phyloP scores from a whole-genome alignment of 2,797 vertebrate species.

The Xenentodon cancila region DNA sequence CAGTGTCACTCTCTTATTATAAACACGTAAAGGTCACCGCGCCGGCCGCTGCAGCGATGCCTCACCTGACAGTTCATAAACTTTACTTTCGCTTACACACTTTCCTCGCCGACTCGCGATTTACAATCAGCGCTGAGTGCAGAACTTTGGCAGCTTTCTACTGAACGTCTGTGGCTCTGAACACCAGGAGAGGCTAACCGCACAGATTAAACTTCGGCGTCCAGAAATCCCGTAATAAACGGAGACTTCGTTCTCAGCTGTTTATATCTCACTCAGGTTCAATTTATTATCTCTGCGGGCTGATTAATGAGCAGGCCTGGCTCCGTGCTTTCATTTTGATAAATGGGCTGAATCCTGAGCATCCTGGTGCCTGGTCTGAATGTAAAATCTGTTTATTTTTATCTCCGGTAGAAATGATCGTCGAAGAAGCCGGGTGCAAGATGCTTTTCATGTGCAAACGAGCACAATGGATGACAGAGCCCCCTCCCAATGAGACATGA shows the following conservation, averaged over 20 bases:
- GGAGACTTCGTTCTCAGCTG: not conserved
- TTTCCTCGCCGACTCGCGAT: slow-evolving; percentile 17
- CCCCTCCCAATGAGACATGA: no score
- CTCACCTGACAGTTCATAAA: slow-evolving; percentile 27
- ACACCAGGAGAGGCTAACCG: no score
- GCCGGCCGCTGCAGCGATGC: not conserved
- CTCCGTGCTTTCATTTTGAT: slow-evolving; percentile 19
- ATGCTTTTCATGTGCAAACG: no score
- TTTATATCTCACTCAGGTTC: slow-evolving; percentile 16
- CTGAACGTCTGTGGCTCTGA: slow-evolving; percentile 18
- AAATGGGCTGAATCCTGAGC: slow-evolving; percentile 18
- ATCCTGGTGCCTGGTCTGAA: slow-evolving; percentile 14
- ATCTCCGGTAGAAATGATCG: slow-evolving; percentile 4
- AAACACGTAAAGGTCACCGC: slow-evolving; percentile 45
- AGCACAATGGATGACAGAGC: no score
- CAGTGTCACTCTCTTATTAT: slow-evolving; percentile 21
- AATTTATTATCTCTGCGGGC: slow-evolving; percentile 1
- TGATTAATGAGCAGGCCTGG: slow-evolving; percentile 27
- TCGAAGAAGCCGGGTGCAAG: no score
- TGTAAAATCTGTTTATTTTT: slow-evolving; percentile 17
- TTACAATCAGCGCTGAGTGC: not conserved
- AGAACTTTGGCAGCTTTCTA: slow-evolving; percentile 6
- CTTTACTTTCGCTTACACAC: slow-evolving; percentile 29
- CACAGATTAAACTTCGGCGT: no score
- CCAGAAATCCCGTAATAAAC: not conserved